Conservation (phyloP, 2,888 invertebrate species). For the Cephus nigrinus region DNA sequence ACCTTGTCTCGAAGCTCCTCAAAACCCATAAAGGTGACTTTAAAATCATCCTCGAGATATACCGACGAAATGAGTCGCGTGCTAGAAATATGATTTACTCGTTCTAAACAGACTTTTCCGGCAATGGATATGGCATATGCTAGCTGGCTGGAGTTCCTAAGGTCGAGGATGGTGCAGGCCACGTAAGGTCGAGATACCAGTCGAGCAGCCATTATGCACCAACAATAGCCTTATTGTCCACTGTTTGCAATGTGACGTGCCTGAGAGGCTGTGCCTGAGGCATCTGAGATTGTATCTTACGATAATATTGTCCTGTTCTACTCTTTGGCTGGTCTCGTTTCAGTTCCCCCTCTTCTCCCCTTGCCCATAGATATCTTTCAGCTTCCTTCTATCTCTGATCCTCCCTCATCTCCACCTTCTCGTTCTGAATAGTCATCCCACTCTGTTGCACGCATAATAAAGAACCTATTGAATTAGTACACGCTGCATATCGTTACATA, state of each 20-base stretch:
- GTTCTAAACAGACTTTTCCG: not conserved
- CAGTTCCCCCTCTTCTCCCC: conserved; percentile 11
- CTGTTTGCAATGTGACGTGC: conserved; percentile 43
- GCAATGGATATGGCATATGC: not conserved
- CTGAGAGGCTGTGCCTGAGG: conserved; percentile 33
- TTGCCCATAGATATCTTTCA: not conserved
- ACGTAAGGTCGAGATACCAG: conserved; percentile 53
- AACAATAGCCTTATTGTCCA: conserved; percentile 62
- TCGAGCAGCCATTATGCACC: conserved; percentile 53
- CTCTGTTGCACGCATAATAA: not conserved
- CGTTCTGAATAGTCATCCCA: not conserved
- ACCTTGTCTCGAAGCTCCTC: not conserved
- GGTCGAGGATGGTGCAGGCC: conserved; percentile 37
- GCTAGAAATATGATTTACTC: not conserved
- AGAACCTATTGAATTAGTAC: not conserved
- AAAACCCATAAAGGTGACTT: not conserved
- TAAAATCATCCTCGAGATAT: not conserved
- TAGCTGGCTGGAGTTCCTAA: not conserved
- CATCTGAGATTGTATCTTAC: conserved; percentile 55
- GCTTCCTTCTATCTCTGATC: not conserved
- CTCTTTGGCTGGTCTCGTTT: conserved; percentile 37
- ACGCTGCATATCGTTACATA: no score
- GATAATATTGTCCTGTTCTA: conserved; percentile 56
- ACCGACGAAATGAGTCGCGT: not conserved
- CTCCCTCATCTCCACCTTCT: not conserved